phyloP scores from a whole-genome alignment of 2,113 vertebrate species.

The Circaetus cinerascens region DNA sequence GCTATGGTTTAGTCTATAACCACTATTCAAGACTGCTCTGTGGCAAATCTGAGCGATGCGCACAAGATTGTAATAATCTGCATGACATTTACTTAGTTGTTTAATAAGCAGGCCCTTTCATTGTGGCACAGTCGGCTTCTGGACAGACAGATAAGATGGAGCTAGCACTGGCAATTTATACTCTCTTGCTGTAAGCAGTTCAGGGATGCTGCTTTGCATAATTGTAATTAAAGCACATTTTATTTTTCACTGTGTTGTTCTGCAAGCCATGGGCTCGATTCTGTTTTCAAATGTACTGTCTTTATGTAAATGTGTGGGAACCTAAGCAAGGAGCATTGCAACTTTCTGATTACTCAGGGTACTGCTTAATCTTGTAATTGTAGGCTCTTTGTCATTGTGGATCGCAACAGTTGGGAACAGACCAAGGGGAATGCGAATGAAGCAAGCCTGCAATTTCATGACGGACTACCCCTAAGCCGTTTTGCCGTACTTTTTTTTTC shows the following conservation, averaged over 20 bases:
- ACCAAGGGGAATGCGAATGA: fast-evolving
- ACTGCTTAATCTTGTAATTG: background rate
- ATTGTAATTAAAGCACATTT: background rate
- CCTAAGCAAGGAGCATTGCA: background rate
- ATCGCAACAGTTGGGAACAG: background rate
- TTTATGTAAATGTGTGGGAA: background rate
- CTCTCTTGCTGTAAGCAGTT: background rate
- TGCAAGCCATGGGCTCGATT: background rate
- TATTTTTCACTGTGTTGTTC: background rate
- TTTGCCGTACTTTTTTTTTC: background rate
- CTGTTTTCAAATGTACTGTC: background rate
- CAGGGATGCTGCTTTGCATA: background rate
- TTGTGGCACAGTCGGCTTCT: background rate
- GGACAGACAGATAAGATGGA: background rate
- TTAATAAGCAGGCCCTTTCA: background rate
- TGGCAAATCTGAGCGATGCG: background rate
- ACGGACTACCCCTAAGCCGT: background rate
- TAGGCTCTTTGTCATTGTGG: background rate
- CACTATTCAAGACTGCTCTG: background rate
- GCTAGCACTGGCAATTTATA: background rate
- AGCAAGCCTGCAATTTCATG: background rate
- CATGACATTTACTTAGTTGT: background rate
- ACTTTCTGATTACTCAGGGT: background rate
- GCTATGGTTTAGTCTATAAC: background rate
- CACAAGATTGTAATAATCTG: background rate